These are phyloP conservation scores for Uria aalge DNA, from an alignment of 2,113 vertebrate species.

Conservation along the genomic window DNA sequence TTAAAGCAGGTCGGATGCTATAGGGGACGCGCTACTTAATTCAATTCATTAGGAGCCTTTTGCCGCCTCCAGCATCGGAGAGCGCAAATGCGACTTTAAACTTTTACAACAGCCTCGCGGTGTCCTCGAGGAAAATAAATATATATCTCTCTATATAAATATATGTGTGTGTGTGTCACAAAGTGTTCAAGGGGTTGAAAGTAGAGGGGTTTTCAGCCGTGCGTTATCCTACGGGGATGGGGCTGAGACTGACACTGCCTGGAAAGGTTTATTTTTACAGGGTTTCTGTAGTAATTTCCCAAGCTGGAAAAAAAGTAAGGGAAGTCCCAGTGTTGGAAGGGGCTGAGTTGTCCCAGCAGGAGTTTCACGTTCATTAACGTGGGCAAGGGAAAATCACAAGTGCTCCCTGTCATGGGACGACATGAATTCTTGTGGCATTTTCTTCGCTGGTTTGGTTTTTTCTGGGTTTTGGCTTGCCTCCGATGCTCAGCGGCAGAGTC, in stretches of 20 bases:
- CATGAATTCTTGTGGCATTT: background rate
- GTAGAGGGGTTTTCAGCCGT: background rate
- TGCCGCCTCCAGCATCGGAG: background rate
- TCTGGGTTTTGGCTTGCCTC: background rate
- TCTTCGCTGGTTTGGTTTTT: background rate
- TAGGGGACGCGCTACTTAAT: background rate
- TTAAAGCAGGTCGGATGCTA: conserved; percentile 1
- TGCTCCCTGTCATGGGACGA: background rate
- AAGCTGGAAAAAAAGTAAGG: background rate
- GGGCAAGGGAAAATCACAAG: background rate
- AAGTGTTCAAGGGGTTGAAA: background rate
- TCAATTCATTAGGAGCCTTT: background rate
- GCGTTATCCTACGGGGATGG: accelerated
- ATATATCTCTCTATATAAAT: background rate
- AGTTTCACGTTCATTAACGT: background rate
- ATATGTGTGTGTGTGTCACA: background rate
- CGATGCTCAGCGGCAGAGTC: background rate
- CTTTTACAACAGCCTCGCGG: background rate
- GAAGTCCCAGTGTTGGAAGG: background rate
- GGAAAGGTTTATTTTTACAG: background rate
- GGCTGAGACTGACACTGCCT: background rate
- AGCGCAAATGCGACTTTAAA: background rate
- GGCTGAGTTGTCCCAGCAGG: background rate
- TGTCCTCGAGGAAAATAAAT: background rate
- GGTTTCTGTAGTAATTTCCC: background rate